phyloP scores from a whole-genome alignment of 2,113 vertebrate genomes.

The Phylloscopus trochiloides region DNA sequence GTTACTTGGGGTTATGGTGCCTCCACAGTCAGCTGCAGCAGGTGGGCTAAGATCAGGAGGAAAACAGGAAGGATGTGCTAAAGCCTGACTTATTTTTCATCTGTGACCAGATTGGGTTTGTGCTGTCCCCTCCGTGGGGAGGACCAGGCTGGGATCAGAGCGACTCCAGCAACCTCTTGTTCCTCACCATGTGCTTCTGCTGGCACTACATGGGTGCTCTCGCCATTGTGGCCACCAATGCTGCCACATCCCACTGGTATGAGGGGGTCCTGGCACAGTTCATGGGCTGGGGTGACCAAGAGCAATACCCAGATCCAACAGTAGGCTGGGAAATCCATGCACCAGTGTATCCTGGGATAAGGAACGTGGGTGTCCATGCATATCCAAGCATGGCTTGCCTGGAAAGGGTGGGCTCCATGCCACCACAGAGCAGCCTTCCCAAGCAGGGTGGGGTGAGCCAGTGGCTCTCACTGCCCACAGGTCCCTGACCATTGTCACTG shows the following conservation, averaged over 20 bases:
- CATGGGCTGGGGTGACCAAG: neutral
- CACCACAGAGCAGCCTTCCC: fast-evolving
- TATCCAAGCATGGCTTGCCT: neutral
- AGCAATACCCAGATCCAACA: fast-evolving
- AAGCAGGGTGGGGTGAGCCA: fast-evolving
- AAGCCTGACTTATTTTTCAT: neutral
- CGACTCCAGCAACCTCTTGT: conserved; percentile 70
- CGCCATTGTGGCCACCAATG: conserved; percentile 55
- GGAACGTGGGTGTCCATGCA: fast-evolving
- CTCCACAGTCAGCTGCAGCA: neutral
- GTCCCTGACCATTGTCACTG: neutral
- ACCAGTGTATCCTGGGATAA: fast-evolving
- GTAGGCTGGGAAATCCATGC: neutral
- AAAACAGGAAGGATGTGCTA: neutral
- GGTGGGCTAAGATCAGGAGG: neutral
- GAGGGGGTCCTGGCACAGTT: neutral
- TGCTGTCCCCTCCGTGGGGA: conserved; percentile 80
- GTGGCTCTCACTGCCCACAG: fast-evolving
- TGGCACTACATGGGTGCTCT: conserved; percentile 81
- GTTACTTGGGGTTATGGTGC: neutral
- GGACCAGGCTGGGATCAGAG: conserved; percentile 73
- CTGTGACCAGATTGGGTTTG: conserved; percentile 81
- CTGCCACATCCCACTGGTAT: conserved; percentile 74
- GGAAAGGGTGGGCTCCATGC: fast-evolving
- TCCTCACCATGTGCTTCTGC: conserved; percentile 89